Evolutionary conservation across 2,888 invertebrate genomes (phyloP).

Genomic region (Drosophila sordidula): DNA sequence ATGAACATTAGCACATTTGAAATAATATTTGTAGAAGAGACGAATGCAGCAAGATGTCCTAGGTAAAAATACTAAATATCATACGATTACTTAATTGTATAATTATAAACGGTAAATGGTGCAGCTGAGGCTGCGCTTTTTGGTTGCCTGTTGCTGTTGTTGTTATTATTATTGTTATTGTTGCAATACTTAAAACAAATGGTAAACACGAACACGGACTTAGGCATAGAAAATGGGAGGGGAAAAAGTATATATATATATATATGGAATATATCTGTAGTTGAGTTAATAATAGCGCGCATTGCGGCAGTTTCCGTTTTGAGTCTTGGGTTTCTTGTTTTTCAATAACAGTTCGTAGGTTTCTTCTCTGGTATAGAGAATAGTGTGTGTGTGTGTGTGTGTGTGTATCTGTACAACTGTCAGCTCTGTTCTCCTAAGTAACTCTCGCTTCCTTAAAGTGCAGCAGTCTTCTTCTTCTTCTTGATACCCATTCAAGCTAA

Average conservation of each 20-base stretch:
- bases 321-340: slow-evolving; percentile 17
- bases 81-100: slow-evolving; percentile 52
- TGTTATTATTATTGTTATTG: slow-evolving; percentile 35
- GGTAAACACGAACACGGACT: slow-evolving; percentile 69
- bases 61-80: slow-evolving; percentile 54
- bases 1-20: slow-evolving; percentile 62
- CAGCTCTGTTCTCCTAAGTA: background rate
- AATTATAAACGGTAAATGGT: slow-evolving; percentile 36
- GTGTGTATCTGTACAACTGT: slow-evolving; percentile 11
- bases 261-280: slow-evolving; percentile 14
- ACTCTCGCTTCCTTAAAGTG: background rate
- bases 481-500: slow-evolving; percentile 5
- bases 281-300: background rate
- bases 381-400: slow-evolving; percentile 1
- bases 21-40: slow-evolving; percentile 57
- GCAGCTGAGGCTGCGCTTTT: slow-evolving; percentile 68
- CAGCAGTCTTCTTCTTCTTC: slow-evolving; percentile 26
- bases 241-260: slow-evolving; percentile 32
- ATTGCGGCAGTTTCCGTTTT: slow-evolving; percentile 11
- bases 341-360: slow-evolving; percentile 5
- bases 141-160: slow-evolving; percentile 57
- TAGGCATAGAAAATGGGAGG: slow-evolving; percentile 54
- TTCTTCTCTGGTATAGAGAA: background rate
- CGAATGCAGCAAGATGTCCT: slow-evolving; percentile 75
- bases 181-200: slow-evolving; percentile 71